Percentiles rank a stretch among this genome's conserved stretches.
phyloP scores from a whole-genome alignment of 2,797 vertebrate genomes.

The Valencia hispanica region DNA sequence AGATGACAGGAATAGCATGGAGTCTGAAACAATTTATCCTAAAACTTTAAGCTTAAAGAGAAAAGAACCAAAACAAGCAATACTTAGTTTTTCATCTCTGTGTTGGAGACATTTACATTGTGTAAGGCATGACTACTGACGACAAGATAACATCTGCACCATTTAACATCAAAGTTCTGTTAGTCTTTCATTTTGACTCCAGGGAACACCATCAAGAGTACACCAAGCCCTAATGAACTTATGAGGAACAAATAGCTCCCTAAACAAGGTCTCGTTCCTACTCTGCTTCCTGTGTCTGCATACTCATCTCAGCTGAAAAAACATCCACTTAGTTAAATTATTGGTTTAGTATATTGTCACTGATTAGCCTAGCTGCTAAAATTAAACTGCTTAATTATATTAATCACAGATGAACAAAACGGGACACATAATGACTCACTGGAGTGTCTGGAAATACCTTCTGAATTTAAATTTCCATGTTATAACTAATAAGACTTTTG shows the following conservation, averaged over 20 bases:
- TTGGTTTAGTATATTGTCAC: slow-evolving; percentile 13
- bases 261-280: slow-evolving; percentile 58
- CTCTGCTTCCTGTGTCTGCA: slow-evolving; percentile 64
- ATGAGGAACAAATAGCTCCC: slow-evolving; percentile 73
- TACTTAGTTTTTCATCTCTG: not conserved
- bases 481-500: slow-evolving; percentile 66
- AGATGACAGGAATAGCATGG: not conserved
- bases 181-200: slow-evolving; percentile 76
- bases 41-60: too few species aligned
- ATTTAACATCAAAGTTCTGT: slow-evolving; percentile 61
- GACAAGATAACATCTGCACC: slow-evolving; percentile 71
- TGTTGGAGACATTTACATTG: not conserved
- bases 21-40: not conserved
- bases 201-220: slow-evolving; percentile 58
- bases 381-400: not conserved
- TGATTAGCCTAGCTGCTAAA: not conserved
- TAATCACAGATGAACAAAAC: slow-evolving; percentile 1
- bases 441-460: slow-evolving; percentile 31
- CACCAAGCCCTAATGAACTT: slow-evolving; percentile 69
- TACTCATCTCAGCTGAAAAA: slow-evolving; percentile 36
- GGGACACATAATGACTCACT: slow-evolving; percentile 3
- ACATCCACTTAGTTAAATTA: slow-evolving; percentile 39
- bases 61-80: not conserved
- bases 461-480: slow-evolving; percentile 53
- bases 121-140: slow-evolving; percentile 55